Evolutionary conservation across 2,888 invertebrate genomes (phyloP).

Genomic region (Zaprionus bogoriensis): DNA sequence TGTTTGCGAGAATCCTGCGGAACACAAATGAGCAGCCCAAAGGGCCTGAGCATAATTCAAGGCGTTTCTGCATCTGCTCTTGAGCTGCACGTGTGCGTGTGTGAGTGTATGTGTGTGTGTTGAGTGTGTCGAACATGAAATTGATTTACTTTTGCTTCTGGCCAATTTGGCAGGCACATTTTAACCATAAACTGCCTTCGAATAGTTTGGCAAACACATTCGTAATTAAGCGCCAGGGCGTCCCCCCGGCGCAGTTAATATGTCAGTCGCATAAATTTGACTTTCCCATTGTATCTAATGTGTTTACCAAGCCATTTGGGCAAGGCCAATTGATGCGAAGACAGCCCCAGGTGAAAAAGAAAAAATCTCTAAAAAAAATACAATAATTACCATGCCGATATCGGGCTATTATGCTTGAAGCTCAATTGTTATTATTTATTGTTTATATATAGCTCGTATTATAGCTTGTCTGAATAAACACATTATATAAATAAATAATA

Average conservation of each 20-base stretch:
- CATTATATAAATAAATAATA: no score
- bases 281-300: conserved; percentile 18
- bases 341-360: not conserved
- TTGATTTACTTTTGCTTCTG: conserved; percentile 59
- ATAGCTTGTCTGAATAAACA: no score
- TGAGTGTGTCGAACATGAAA: conserved; percentile 38
- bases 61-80: conserved; percentile 42
- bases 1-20: conserved; percentile 28
- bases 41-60: conserved; percentile 38
- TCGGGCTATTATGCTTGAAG: no score
- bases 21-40: conserved; percentile 40
- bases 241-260: conserved; percentile 54
- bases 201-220: conserved; percentile 48
- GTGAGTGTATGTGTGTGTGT: conserved; percentile 3
- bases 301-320: conserved; percentile 1
- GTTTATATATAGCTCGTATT: no score
- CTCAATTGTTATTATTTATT: no score
- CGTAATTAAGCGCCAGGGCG: conserved; percentile 58
- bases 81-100: conserved; percentile 9
- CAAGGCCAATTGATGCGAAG: not conserved
- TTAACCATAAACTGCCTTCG: conserved; percentile 37
- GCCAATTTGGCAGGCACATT: conserved; percentile 57
- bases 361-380: no score
- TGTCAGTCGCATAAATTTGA: conserved; percentile 46
- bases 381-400: no score